Evolutionary conservation across 2,888 invertebrate genomes (phyloP).

Genomic region (Dorcus parallelipipedus): DNA sequence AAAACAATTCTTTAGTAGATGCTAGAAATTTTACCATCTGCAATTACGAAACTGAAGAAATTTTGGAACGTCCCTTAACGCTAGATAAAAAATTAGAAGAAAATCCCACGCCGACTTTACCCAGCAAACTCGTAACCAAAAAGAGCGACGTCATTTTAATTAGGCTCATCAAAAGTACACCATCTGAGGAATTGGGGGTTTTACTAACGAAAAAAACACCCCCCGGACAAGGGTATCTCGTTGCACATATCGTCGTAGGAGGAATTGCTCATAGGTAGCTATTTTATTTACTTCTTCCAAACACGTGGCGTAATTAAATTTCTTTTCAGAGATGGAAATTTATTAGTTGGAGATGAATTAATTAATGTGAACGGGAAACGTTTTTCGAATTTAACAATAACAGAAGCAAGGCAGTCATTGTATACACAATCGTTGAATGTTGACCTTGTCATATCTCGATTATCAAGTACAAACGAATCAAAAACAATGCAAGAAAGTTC

Average conservation of each 20-base stretch:
- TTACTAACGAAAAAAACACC: conserved; percentile 66
- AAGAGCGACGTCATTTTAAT: conserved; percentile 29
- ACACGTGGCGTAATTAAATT: neutral
- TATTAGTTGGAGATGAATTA: conserved; percentile 81
- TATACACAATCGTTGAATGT: conserved; percentile 61
- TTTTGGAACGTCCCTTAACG: conserved; percentile 43
- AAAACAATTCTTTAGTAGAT: conserved; percentile 55
- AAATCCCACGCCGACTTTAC: conserved; percentile 33
- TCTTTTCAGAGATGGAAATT: conserved; percentile 66
- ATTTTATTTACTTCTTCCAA: neutral
- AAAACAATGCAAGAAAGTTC: conserved; percentile 62
- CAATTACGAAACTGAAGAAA: conserved; percentile 33
- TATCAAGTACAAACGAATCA: conserved; percentile 17
- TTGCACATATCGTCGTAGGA: conserved; percentile 68
- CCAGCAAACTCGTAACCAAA: conserved; percentile 5
- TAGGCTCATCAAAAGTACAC: conserved; percentile 55
- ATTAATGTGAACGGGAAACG: conserved; percentile 81
- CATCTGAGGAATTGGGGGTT: conserved; percentile 66
- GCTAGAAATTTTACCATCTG: conserved; percentile 18
- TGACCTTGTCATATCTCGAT: conserved; percentile 63
- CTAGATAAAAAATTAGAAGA: conserved; percentile 54
- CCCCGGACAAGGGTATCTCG: conserved; percentile 62
- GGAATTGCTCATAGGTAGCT: conserved; percentile 67
- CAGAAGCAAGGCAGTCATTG: conserved; percentile 65
- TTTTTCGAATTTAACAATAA: conserved; percentile 68